phyloP scores from a whole-genome alignment of 2,113 vertebrate species.

The Ancistrus triradiatus region DNA sequence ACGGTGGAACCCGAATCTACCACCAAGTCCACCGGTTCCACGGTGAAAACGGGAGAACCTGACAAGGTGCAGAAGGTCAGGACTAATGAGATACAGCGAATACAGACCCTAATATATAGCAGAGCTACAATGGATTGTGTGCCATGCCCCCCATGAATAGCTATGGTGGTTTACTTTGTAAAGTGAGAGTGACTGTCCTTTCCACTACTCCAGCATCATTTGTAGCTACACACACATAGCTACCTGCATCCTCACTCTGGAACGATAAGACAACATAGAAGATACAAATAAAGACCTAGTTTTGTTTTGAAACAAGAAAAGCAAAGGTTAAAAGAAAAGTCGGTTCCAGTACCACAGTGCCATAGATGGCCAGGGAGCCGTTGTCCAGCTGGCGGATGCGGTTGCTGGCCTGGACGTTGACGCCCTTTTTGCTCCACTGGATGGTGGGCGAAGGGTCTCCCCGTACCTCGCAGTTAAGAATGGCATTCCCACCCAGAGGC shows the following conservation, averaged over 20 bases:
- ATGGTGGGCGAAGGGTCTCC: conserved; percentile 90
- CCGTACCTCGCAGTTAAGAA: conserved; percentile 89
- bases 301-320: not conserved
- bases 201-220: conserved; percentile 88
- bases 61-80: not conserved
- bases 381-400: conserved; percentile 85
- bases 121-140: too few species aligned
- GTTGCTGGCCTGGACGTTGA: conserved; percentile 73
- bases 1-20: conserved; percentile 76
- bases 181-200: conserved; percentile 78
- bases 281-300: too few species aligned
- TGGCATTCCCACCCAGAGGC: conserved; percentile 84
- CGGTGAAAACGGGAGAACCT: conserved; percentile 81
- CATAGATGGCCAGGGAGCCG: conserved; percentile 90
- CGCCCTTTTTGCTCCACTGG: conserved; percentile 86
- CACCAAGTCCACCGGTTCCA: conserved; percentile 75
- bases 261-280: not conserved
- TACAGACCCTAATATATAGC: too few species aligned
- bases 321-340: not conserved
- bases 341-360: conserved; percentile 79
- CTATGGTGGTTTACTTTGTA: conserved; percentile 79
- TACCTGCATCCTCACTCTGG: conserved; percentile 90
- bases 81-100: too few species aligned
- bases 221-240: conserved; percentile 89
- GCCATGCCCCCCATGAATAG: too few species aligned